Base-by-base conservation (phyloP, 2,888 invertebrate genomes). In the Helicoverpa assulta region DNA sequence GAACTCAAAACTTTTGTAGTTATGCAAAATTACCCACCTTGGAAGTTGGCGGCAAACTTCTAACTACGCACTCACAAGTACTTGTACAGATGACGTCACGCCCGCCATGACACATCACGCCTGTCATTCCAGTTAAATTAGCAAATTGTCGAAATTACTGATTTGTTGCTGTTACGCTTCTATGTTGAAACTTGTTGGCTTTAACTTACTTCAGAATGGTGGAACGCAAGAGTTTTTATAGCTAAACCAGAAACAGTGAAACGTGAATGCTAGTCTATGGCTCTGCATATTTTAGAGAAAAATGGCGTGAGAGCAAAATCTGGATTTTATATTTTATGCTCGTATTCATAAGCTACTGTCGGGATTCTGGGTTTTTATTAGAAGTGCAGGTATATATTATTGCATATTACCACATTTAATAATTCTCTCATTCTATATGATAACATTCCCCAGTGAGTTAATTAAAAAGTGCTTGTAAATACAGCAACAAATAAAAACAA, bases 1-100 rank as follows among this genome's bases (percentile, higher is more conserved):
- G 73, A 80, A 80, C 81, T 80, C 63, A 80, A 77, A 77, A 80
- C 81, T 77, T 77, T 64, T 77, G 77, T 77, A 80, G 77, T 77
- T 77, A 77, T 77, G 77, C 81, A 54, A 80, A 77, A 77, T 77
- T 66, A 77, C 76, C 56, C 54, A 75, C 77, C 72, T 80, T 56
- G 65, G 80, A 80, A 80, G 71, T 80, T 77, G 72, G 60, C 69
- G 52, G 26, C 64, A 26, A 77, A 77, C 53, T 80, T 71, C 47
- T 70, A 76, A 77, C 77, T 77, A 77, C 77, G 77, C 77, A 80
- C 80, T 79, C 64, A 68, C 63, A 63, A 69, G 63, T 47, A 57
- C 80, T 77, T 76, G 80, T 67, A 67, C 60, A 67, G 26, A 52
- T 77, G 77, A 77, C 77, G 66, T 76, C 66, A 80, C 70, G 16